A percentile compares a stretch with the other conserved stretches of the same genome.
Evolutionary conservation across 2,888 invertebrate genomes (phyloP).

Genomic region (Deladenus siricidicola): DNA sequence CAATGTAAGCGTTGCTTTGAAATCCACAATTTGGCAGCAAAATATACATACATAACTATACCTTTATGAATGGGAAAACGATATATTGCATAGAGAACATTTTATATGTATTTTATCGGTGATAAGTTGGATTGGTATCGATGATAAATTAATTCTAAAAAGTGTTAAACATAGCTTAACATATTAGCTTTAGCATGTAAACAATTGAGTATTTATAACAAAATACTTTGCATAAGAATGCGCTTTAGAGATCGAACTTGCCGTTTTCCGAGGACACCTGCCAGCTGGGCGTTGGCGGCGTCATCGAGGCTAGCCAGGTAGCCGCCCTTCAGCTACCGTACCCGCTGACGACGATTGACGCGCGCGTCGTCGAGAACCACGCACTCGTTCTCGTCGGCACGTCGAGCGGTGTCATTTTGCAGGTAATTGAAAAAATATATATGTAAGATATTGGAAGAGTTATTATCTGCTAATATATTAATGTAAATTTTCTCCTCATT

Average conservation of each 20-base stretch:
- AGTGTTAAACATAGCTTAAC: too few relatives aligned
- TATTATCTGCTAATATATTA: background rate
- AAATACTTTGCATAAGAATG: too few relatives aligned
- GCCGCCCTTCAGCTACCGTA: conserved; percentile 23
- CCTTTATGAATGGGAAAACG: too few relatives aligned
- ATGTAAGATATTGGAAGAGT: too few relatives aligned
- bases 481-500: background rate
- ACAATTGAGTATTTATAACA: too few relatives aligned
- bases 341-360: conserved; percentile 28
- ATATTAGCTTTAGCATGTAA: too few relatives aligned
- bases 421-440: conserved; percentile 22
- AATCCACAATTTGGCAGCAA: too few relatives aligned
- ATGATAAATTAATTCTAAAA: too few relatives aligned
- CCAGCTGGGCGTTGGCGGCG: conserved; percentile 49
- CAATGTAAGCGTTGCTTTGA: conserved; percentile 42
- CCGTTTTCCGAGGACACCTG: conserved; percentile 49
- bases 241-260: conserved; percentile 47
- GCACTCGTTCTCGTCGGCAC: conserved; percentile 28
- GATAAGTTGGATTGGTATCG: too few relatives aligned
- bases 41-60: too few relatives aligned
- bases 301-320: conserved; percentile 38
- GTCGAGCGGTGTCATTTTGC: conserved; percentile 27
- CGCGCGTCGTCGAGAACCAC: conserved; percentile 23
- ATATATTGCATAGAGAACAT: too few relatives aligned
- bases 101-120: too few relatives aligned